Conservation (phyloP, 1,140 invertebrate genomes). For the Stegodyphus mimosarum region DNA sequence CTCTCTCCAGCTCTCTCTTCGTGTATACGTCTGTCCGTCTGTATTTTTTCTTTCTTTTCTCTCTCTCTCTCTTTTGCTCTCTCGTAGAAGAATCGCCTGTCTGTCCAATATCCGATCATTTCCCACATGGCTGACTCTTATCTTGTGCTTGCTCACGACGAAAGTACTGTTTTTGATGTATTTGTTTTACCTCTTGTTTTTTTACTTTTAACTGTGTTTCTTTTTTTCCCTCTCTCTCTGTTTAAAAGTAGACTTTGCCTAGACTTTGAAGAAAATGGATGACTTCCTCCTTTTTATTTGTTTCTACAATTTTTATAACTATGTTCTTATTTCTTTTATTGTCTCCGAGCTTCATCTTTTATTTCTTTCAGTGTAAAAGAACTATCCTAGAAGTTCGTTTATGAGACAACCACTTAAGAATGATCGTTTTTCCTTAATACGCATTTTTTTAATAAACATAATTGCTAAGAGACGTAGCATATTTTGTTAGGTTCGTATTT, state of each 20-base stretch:
- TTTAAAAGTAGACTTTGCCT: not conserved
- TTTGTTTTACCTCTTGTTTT: conserved; percentile 35
- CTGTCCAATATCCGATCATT: conserved; percentile 57
- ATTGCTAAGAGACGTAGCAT: too few relatives aligned
- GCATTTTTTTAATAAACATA: too few relatives aligned
- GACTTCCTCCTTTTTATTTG: not conserved
- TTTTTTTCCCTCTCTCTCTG: conserved; percentile 1
- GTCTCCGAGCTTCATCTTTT: too few relatives aligned
- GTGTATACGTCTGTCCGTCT: conserved; percentile 34
- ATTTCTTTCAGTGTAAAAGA: too few relatives aligned
- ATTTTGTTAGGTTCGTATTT: too few relatives aligned
- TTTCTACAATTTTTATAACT: too few relatives aligned
- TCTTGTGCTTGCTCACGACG: conserved; percentile 27
- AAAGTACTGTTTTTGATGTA: conserved; percentile 39
- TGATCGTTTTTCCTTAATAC: too few relatives aligned
- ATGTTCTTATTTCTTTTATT: too few relatives aligned
- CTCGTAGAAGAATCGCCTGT: conserved; percentile 25
- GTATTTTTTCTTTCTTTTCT: not conserved
- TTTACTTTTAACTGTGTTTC: not conserved
- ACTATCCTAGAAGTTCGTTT: too few relatives aligned
- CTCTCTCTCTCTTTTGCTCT: not conserved
- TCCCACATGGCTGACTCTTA: conserved; percentile 46
- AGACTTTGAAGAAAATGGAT: not conserved
- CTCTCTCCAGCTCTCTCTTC: conserved; percentile 30
- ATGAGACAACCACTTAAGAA: too few relatives aligned